Evolutionary conservation across 2,113 vertebrate genomes (phyloP).

Genomic region (Sitta europaea): DNA sequence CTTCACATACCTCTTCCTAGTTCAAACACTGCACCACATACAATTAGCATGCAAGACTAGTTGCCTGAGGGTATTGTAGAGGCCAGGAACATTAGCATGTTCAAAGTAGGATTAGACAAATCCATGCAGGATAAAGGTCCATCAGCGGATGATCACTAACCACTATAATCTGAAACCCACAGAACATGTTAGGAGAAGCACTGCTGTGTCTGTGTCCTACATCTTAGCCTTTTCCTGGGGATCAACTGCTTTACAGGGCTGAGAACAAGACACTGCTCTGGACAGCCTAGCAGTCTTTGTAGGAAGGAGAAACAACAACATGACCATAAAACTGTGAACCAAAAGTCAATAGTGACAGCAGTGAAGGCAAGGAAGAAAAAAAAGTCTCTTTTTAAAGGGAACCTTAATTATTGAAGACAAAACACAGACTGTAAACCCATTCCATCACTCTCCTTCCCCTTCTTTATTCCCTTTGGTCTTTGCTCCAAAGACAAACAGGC

Average conservation of each 20-base stretch:
- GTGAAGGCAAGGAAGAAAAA: background rate
- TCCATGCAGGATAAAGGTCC: constrained; percentile 31
- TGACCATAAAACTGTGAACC: background rate
- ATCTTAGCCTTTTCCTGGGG: background rate
- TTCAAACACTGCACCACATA: background rate
- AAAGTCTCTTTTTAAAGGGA: background rate
- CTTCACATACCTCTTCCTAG: background rate
- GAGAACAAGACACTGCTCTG: background rate
- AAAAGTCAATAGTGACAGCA: background rate
- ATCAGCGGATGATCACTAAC: background rate
- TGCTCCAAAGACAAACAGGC: background rate
- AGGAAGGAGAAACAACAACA: background rate
- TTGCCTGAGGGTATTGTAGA: background rate
- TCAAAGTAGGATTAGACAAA: constrained; percentile 47
- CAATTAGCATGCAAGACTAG: background rate
- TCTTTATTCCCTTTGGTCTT: background rate
- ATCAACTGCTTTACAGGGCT: accelerated
- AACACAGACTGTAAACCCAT: background rate
- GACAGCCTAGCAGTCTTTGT: background rate
- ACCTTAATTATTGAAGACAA: background rate
- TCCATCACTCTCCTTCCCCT: background rate
- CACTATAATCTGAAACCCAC: background rate
- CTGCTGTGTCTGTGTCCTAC: background rate
- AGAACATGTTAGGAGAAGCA: background rate
- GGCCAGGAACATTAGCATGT: constrained; percentile 14